Evolutionary conservation across 2,113 vertebrate genomes (phyloP).

Genomic region (Gallinago jamesoni): DNA sequence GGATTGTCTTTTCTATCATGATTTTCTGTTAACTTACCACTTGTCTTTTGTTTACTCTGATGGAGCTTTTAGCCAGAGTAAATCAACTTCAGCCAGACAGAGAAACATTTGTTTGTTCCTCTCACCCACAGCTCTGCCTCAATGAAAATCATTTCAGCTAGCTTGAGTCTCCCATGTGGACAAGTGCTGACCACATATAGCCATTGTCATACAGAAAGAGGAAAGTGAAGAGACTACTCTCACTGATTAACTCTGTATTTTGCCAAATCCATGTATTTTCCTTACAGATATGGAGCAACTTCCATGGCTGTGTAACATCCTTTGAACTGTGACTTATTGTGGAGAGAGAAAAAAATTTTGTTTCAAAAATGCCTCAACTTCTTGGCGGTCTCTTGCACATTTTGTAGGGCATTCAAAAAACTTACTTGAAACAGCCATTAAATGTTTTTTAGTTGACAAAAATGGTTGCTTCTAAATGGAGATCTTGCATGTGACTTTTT

Average conservation of each 20-base stretch:
- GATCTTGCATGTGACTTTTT: conserved; percentile 38
- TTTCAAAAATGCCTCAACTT: not conserved
- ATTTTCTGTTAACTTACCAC: not conserved
- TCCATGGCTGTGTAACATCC: not conserved
- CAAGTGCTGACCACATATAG: not conserved
- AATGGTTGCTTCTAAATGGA: conserved; percentile 24
- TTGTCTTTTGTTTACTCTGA: not conserved
- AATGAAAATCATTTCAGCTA: not conserved
- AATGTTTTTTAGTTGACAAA: conserved; percentile 42
- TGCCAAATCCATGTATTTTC: not conserved
- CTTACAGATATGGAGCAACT: not conserved
- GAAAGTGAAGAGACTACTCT: not conserved
- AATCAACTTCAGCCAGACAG: not conserved
- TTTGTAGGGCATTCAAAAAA: not conserved
- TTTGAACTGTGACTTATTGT: not conserved
- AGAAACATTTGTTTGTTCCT: not conserved
- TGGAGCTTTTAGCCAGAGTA: not conserved
- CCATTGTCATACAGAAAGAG: not conserved
- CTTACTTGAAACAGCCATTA: not conserved
- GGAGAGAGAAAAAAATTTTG: not conserved
- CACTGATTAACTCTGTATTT: not conserved
- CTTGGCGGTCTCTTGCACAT: not conserved
- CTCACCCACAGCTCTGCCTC: not conserved
- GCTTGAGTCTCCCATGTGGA: not conserved
- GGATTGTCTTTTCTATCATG: not conserved